Evolutionary conservation across 2,888 invertebrate genomes (phyloP).

Genomic region (Eupithecia pulchellata): DNA sequence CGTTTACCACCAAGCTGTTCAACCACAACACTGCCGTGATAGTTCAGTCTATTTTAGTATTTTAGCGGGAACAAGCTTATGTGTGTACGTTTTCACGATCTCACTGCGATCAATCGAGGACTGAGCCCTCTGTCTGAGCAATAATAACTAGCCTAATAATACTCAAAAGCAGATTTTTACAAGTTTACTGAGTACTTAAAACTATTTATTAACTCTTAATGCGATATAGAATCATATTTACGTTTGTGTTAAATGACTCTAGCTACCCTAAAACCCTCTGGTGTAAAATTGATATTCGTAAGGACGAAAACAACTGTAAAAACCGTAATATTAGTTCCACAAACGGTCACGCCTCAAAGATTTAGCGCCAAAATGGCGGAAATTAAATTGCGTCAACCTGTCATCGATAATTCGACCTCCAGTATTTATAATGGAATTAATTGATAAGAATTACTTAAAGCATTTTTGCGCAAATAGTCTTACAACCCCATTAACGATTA

Average conservation of each 20-base stretch:
- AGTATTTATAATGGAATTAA: too few relatives aligned
- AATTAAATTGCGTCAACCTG: background rate
- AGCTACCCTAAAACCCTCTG: too few relatives aligned
- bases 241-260: too few relatives aligned
- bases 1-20: conserved; percentile 9
- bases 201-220: too few relatives aligned
- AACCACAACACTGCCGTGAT: conserved; percentile 24
- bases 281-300: background rate
- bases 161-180: too few relatives aligned
- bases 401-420: background rate
- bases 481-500: too few relatives aligned
- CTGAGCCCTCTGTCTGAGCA: too few relatives aligned
- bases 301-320: background rate
- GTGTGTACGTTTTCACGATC: conserved; percentile 17
- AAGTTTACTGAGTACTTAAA: too few relatives aligned
- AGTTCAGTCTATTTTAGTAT: conserved; percentile 33
- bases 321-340: background rate
- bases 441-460: too few relatives aligned
- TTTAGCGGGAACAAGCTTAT: conserved; percentile 8
- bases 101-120: conserved; percentile 7
- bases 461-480: too few relatives aligned
- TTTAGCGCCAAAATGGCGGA: background rate
- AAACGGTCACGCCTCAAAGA: background rate
- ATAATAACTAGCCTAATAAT: too few relatives aligned
- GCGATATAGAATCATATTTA: too few relatives aligned